Base-by-base conservation (phyloP, 2,888 invertebrate species). In the Agrotis exclamationis region DNA sequence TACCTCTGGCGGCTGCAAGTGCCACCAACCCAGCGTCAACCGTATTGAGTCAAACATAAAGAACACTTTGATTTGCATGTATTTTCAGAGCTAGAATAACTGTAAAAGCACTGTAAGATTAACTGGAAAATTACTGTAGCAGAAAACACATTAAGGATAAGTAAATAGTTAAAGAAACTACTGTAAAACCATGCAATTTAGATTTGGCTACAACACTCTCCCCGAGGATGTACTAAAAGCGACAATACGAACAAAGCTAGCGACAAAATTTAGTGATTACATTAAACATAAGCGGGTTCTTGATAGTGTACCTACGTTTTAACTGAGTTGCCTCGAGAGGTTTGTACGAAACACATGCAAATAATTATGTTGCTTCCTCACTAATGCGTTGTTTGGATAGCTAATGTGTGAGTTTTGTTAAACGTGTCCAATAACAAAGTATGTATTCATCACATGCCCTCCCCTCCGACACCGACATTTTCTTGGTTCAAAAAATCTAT, bases 241-340 rank as follows among this genome's bases (percentile, higher is more conserved):
- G 44, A 73, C 33, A 24, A 33, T n/a, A 18, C 18, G 22, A 65
- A 74, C 66, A 74, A 64, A 78, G 45, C 58, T 2, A 73, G 22
- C 24, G 44, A 58, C 44, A 63, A 33, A 18, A 58, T 24, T 53
- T 51, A 24, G 68, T 50, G 57, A 63, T 63, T 44, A 63, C 47
- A 62, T 58, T 50, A 57, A 51, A 71, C 28, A 50, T 48, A 74
- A 74, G 39, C 57, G 24, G 5, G 47, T 53, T 53, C 48, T 44
- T 62, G 51, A 62, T 45, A 75, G 57, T 76, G 70, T 58, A 58
- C 20, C 45, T 56, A 62, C 33, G 33, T 58, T 75, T 74, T 74
- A 76, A 45, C 44, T 45, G 72, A 13, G 62, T 13, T 11, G 14
- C 58, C 75, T 24, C 60, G 3, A 11, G 76, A 39, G 68, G 33